These are phyloP conservation scores for Saturnia japonica DNA, from an alignment of 2,888 invertebrate species.

Conservation along the genomic window DNA sequence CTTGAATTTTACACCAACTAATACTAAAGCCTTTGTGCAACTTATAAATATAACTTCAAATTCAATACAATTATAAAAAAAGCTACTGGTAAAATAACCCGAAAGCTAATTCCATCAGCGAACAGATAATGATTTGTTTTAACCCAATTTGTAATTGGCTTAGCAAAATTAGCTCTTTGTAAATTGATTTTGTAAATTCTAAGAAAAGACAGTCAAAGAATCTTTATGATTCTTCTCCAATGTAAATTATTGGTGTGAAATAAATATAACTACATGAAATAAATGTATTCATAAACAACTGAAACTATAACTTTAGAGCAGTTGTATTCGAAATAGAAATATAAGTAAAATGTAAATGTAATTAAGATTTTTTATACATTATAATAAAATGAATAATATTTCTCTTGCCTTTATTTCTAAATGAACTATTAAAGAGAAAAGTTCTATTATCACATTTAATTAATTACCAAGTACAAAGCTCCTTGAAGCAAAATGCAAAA, in stretches of 20 bases:
- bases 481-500: conserved; percentile 1
- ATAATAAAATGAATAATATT: conserved; percentile 40
- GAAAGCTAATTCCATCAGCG: too few relatives aligned
- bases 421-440: conserved; percentile 26
- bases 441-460: conserved; percentile 26
- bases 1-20: too few relatives aligned
- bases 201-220: neutral
- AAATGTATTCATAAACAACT: neutral
- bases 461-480: conserved; percentile 30
- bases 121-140: neutral
- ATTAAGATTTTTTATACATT: conserved; percentile 28
- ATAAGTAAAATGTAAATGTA: neutral
- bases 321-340: neutral
- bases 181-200: neutral
- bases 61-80: neutral
- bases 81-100: neutral
- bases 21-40: too few relatives aligned
- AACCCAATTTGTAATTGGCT: neutral
- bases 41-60: too few relatives aligned
- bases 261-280: neutral
- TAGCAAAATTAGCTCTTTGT: neutral
- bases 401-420: conserved; percentile 36
- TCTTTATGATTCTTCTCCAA: neutral
- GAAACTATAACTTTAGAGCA: neutral
- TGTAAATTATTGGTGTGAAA: neutral